These are phyloP conservation scores for Scophthalmus maximus DNA, from an alignment of 2,113 vertebrate genomes.

Conservation along the genomic window DNA sequence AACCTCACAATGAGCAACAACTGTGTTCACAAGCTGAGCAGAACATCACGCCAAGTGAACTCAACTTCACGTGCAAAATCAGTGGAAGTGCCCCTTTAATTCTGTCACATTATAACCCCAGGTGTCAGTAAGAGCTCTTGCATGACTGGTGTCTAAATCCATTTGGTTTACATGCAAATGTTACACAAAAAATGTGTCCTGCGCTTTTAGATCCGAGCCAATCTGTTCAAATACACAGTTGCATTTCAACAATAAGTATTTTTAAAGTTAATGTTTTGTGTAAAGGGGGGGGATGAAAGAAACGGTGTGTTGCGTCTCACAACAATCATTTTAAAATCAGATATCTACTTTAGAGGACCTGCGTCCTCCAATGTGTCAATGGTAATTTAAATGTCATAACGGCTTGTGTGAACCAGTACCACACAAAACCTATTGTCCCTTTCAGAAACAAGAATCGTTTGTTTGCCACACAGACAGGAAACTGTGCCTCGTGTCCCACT, in stretches of 20 bases:
- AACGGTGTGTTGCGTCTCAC: too few relatives aligned
- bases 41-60: too few relatives aligned
- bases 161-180: slow-evolving; percentile 14
- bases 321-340: neutral
- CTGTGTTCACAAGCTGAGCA: too few relatives aligned
- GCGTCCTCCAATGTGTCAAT: slow-evolving; percentile 8
- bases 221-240: too few relatives aligned
- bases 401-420: slow-evolving; percentile 8
- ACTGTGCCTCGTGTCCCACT: slow-evolving; percentile 16
- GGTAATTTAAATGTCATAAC: slow-evolving; percentile 13
- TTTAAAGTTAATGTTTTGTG: too few relatives aligned
- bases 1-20: too few relatives aligned
- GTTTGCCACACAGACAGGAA: slow-evolving; percentile 19
- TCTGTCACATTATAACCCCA: neutral
- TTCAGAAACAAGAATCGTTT: slow-evolving; percentile 16
- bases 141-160: slow-evolving; percentile 2
- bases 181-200: neutral
- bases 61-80: too few relatives aligned
- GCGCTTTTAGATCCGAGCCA: too few relatives aligned
- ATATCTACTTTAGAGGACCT: neutral
- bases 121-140: neutral
- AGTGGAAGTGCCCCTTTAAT: slow-evolving; percentile 7
- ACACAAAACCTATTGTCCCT: slow-evolving; percentile 49
- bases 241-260: too few relatives aligned
- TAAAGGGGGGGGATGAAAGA: too few relatives aligned